These are phyloP conservation scores for Phyllotis vaccarum DNA, from an alignment of 2,797 vertebrate species.

Conservation along the genomic window DNA sequence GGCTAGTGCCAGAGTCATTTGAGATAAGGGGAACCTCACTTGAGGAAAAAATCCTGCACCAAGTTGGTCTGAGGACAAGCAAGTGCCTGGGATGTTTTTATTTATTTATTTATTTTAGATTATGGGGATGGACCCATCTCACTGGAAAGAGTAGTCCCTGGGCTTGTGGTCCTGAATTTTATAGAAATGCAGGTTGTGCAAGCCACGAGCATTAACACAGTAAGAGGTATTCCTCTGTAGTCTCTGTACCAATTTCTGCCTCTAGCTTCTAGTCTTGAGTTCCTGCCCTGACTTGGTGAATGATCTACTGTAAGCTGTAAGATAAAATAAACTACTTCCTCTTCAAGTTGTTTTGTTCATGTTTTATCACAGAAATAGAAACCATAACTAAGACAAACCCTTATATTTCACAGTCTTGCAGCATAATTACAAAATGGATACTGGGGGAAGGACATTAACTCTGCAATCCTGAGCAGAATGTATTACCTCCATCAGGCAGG, in stretches of 20 bases:
- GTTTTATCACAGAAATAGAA: neutral
- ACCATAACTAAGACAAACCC: neutral
- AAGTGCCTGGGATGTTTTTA: neutral
- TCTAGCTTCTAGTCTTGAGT: neutral
- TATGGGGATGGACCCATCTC: neutral
- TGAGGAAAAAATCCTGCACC: neutral
- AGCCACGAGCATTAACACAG: too few species aligned
- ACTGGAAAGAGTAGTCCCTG: neutral
- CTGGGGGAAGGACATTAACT: neutral
- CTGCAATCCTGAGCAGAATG: neutral
- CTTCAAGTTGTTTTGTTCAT: neutral
- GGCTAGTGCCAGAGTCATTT: neutral
- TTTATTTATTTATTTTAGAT: neutral
- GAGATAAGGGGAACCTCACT: neutral
- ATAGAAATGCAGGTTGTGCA: neutral
- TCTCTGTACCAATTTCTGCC: neutral
- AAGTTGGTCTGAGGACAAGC: neutral
- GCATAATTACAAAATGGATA: neutral
- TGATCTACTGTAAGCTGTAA: neutral
- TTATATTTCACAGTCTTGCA: neutral
- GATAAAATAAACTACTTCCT: neutral
- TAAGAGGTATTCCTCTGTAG: neutral
- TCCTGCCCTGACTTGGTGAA: neutral
- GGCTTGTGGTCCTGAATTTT: too few species aligned
- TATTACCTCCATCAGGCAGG: neutral